Evolutionary conservation across 2,888 invertebrate species (phyloP).

Genomic region (Cerceris ruficornis): DNA sequence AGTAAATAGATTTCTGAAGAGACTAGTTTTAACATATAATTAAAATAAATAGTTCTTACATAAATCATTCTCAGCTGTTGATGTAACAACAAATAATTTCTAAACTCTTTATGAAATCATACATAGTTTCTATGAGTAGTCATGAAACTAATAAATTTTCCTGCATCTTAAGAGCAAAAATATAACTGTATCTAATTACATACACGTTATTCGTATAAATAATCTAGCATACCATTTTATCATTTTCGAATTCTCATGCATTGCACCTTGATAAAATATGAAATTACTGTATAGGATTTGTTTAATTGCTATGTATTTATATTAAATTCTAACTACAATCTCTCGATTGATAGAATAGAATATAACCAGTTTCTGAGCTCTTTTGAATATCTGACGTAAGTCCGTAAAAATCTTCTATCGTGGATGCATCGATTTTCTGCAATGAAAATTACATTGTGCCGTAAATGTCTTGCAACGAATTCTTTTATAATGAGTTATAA

Average conservation of each 20-base stretch:
- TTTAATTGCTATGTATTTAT: conserved; percentile 55
- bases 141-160: conserved; percentile 36
- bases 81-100: conserved; percentile 34
- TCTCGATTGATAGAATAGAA: conserved; percentile 98
- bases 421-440: conserved; percentile 99
- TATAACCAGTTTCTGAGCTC: conserved; percentile 99
- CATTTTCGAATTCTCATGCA: conserved; percentile 60
- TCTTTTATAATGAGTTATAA: conserved; percentile 7
- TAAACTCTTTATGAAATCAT: conserved; percentile 23
- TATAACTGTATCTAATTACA: conserved; percentile 39
- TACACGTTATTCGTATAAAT: conserved; percentile 53
- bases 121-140: conserved; percentile 38
- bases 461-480: not conserved
- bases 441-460: conserved; percentile 74
- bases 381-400: conserved; percentile 99
- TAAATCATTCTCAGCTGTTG: conserved; percentile 45
- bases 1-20: conserved; percentile 64
- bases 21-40: conserved; percentile 75
- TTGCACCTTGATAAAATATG: conserved; percentile 63
- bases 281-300: conserved; percentile 62
- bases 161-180: conserved; percentile 41
- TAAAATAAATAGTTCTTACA: conserved; percentile 70
- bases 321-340: conserved; percentile 84
- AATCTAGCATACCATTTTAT: conserved; percentile 51
- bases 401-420: conserved; percentile 99